Conservation (phyloP, 2,113 vertebrate species). For the Mandrillus leucophaeus region DNA sequence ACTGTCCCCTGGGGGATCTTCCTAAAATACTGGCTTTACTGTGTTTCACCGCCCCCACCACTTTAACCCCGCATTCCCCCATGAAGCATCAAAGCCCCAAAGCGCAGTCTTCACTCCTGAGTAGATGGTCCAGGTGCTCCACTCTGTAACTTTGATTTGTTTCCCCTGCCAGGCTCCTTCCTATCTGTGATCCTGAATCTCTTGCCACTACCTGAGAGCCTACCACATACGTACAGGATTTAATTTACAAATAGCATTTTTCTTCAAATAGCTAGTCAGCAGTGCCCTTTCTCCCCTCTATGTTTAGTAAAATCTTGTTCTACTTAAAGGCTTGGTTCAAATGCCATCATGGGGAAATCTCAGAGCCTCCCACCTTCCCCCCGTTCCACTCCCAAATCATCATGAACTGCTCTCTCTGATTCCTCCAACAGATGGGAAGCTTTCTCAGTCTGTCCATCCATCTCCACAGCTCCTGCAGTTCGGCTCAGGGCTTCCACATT, state of each 20-base stretch:
- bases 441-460: no score
- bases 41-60: neutral
- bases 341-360: neutral
- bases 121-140: accelerated
- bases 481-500: neutral
- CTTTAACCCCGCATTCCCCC: neutral
- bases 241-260: neutral
- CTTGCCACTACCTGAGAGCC: neutral
- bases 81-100: neutral
- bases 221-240: neutral
- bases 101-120: neutral
- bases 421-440: neutral
- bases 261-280: neutral
- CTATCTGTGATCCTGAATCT: neutral
- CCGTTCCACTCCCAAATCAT: neutral
- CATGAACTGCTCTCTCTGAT: neutral
- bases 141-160: neutral
- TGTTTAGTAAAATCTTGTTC: neutral
- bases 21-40: neutral
- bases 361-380: neutral
- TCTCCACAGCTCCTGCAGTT: neutral
- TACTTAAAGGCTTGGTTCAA: neutral
- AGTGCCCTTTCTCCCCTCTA: neutral
- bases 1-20: neutral
- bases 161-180: neutral